Evolutionary conservation across 37 sponge, comb jelly and placozoan species (phyloP).

Genomic region (Beroe forskalii): DNA sequence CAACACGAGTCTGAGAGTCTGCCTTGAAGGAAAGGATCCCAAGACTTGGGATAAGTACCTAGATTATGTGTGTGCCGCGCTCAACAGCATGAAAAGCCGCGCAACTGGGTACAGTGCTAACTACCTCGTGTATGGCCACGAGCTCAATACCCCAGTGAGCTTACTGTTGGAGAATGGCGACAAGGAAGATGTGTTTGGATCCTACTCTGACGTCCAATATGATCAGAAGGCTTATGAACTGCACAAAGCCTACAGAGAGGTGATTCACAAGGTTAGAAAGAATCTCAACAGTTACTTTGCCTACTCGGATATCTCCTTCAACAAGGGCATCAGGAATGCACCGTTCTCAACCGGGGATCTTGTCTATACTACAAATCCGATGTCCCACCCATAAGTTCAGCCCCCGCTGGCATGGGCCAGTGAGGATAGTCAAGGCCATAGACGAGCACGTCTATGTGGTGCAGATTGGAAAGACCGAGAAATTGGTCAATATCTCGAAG

Average conservation of each 20-base stretch:
- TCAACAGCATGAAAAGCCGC: background rate
- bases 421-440: no score
- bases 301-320: background rate
- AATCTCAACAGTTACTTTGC: background rate
- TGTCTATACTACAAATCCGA: no score
- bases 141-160: background rate
- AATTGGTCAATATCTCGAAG: background rate
- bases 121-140: slow-evolving; percentile 15
- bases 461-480: no score
- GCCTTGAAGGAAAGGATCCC: background rate
- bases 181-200: background rate
- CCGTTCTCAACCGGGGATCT: background rate
- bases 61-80: background rate
- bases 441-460: no score
- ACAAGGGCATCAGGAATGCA: background rate
- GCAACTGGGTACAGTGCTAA: background rate
- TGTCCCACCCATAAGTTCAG: background rate
- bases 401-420: background rate
- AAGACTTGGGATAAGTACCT: slow-evolving; percentile 7
- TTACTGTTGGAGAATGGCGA: background rate
- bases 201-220: background rate
- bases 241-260: background rate
- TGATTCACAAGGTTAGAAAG: background rate
- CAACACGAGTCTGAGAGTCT: background rate
- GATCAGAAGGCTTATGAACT: background rate